Conservation (phyloP, 2,113 vertebrate species). For the Picathartes gymnocephalus region DNA sequence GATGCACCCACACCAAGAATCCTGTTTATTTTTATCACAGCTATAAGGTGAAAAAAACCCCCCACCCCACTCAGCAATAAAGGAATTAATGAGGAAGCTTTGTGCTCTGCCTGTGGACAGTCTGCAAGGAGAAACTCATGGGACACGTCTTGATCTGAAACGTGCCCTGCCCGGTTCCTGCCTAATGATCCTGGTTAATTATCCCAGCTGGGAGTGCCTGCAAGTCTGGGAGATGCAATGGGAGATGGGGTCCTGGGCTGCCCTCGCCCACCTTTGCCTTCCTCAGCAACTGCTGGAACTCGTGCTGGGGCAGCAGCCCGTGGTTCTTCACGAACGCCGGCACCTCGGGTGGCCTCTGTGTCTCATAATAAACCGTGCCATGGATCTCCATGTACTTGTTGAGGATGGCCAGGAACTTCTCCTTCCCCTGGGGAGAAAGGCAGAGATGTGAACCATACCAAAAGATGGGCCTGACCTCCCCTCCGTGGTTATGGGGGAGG, state of each 20-base stretch:
- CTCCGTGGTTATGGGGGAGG: fast-evolving
- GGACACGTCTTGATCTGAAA: background rate
- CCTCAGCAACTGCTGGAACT: conserved; percentile 92
- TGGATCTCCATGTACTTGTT: conserved; percentile 97
- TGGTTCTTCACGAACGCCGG: conserved; percentile 95
- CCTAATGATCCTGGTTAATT: background rate
- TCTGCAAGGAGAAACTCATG: background rate
- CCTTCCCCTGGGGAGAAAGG: conserved; percentile 81
- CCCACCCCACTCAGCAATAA: background rate
- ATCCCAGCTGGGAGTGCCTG: background rate
- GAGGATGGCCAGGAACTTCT: conserved; percentile 86
- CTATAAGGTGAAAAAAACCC: no score
- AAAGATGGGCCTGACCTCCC: background rate
- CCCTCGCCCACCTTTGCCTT: conserved; percentile 82
- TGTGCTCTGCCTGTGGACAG: background rate
- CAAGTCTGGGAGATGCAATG: background rate
- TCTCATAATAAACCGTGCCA: conserved; percentile 92
- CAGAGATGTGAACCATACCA: background rate
- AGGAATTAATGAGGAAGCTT: background rate
- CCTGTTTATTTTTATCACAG: background rate
- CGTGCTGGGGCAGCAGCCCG: conserved; percentile 90
- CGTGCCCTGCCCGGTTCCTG: background rate
- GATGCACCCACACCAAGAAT: fast-evolving
- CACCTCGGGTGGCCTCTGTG: conserved; percentile 90
- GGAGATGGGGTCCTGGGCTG: background rate